phyloP scores from a whole-genome alignment of 2,797 vertebrate species.

The Malacoctenus gilli region DNA sequence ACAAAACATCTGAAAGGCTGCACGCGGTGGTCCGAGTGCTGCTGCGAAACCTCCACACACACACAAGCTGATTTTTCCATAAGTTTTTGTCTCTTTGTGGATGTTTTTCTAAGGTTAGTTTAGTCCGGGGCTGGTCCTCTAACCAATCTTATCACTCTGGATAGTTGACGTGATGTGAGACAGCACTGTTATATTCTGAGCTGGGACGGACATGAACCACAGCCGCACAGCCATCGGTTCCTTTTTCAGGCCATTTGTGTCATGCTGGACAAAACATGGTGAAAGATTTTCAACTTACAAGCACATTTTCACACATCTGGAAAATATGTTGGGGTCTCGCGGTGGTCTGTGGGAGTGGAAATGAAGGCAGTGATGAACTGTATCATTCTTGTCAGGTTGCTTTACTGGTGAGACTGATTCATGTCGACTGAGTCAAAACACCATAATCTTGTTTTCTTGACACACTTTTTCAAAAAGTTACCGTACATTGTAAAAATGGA shows the following conservation, averaged over 20 bases:
- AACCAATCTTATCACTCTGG: background rate
- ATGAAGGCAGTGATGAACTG: background rate
- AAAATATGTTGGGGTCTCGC: background rate
- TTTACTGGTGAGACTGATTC: background rate
- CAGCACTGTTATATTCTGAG: background rate
- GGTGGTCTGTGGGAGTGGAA: background rate
- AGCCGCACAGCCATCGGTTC: no score
- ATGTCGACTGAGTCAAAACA: background rate
- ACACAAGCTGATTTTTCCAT: background rate
- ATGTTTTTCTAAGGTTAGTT: constrained; percentile 3
- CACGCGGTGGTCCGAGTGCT: background rate
- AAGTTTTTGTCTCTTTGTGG: background rate
- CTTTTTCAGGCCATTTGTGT: no score
- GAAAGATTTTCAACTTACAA: background rate
- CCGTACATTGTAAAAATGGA: no score
- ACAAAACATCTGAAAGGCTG: constrained; percentile 6
- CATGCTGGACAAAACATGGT: background rate
- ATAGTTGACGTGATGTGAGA: background rate
- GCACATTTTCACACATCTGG: background rate
- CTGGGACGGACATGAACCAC: background rate
- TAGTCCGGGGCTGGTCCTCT: constrained; percentile 56
- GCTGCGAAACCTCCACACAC: background rate
- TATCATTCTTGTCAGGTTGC: background rate
- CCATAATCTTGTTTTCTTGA: no score
- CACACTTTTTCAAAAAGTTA: no score